phyloP scores from a whole-genome alignment of 2,113 vertebrate genomes.

The Gopherus flavomarginatus region DNA sequence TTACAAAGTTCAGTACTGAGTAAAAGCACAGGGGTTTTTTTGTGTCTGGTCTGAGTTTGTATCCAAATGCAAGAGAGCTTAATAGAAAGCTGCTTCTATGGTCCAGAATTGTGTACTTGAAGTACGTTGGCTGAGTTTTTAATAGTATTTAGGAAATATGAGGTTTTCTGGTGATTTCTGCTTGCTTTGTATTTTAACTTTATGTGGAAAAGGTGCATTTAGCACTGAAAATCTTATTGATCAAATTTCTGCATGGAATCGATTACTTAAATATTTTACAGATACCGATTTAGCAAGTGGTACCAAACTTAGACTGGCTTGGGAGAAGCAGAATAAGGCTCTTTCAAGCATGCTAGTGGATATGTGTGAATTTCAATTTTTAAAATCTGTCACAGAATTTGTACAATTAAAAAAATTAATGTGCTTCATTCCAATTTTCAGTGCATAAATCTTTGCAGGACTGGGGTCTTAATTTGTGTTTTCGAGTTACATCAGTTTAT shows the following conservation, averaged over 20 bases:
- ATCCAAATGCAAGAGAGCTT: background rate
- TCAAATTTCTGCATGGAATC: background rate
- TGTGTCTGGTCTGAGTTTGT: background rate
- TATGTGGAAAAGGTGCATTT: background rate
- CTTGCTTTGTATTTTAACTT: background rate
- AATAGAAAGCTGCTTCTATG: background rate
- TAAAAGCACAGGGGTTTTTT: background rate
- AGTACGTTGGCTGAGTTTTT: background rate
- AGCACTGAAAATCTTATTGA: background rate
- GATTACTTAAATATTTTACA: background rate
- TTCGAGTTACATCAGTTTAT: background rate
- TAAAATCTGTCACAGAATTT: background rate
- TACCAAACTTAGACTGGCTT: conserved; percentile 2
- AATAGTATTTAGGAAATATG: background rate
- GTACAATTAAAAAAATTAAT: background rate
- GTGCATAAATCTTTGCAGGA: background rate
- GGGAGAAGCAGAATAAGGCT: conserved; percentile 59
- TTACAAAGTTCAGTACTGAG: background rate
- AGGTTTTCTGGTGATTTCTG: background rate
- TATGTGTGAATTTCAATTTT: conserved; percentile 69
- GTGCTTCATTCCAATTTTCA: background rate
- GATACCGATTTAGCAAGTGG: conserved; percentile 50
- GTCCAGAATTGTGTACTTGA: background rate
- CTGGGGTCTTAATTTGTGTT: background rate
- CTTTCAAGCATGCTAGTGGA: conserved; percentile 73